Conservation (phyloP, 2,888 invertebrate genomes). For the Pelosia muscerda region DNA sequence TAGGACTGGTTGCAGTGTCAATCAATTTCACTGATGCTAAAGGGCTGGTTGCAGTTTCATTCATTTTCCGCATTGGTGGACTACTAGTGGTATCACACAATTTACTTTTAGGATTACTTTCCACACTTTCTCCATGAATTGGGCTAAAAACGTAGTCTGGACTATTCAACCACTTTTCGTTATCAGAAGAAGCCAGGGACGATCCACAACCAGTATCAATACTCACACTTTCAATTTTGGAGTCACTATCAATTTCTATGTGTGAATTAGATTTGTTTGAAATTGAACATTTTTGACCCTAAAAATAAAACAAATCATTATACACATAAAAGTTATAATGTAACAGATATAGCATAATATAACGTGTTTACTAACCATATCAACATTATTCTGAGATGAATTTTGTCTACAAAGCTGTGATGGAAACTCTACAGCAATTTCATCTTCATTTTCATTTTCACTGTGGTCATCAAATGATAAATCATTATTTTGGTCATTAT, state of each 20-base stretch:
- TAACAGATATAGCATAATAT: background rate
- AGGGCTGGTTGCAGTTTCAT: slow-evolving; percentile 42
- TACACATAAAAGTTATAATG: background rate
- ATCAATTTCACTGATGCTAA: background rate
- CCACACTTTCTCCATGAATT: slow-evolving; percentile 44
- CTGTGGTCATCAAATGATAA: slow-evolving; percentile 41
- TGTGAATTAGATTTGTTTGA: slow-evolving; percentile 16
- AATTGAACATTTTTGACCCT: slow-evolving; percentile 24
- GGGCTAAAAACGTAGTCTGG: slow-evolving; percentile 69
- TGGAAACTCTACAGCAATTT: slow-evolving; percentile 4
- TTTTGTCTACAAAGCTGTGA: slow-evolving; percentile 25
- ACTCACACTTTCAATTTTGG: slow-evolving; percentile 61
- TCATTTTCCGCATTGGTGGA: slow-evolving; percentile 35
- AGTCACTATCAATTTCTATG: slow-evolving; percentile 34
- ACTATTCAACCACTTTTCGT: slow-evolving; percentile 70
- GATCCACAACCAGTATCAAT: slow-evolving; percentile 79
- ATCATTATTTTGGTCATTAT: slow-evolving; percentile 43
- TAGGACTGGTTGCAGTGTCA: slow-evolving; percentile 11
- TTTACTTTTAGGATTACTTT: slow-evolving; percentile 46
- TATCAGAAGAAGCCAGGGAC: slow-evolving; percentile 73
- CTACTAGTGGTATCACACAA: slow-evolving; percentile 49
- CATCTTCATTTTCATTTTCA: slow-evolving; percentile 51
- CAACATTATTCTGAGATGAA: slow-evolving; percentile 16
- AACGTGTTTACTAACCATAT: slow-evolving; percentile 31
- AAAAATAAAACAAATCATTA: slow-evolving; percentile 13